Base-by-base conservation (phyloP, 2,113 vertebrate species). In the Phocoena sinus region DNA sequence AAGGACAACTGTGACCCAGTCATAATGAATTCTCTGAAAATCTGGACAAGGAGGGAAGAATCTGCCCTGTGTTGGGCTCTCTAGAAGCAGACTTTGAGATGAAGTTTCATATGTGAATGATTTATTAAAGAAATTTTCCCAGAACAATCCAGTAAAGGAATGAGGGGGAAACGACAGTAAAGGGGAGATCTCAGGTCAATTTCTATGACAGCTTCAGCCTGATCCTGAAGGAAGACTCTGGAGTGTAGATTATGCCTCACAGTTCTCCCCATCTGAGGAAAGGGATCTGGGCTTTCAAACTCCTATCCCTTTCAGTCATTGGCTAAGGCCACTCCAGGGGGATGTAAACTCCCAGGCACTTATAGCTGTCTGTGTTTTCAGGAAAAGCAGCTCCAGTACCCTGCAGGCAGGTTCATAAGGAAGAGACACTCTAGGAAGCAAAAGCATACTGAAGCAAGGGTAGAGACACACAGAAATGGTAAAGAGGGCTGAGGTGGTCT, bases 51-150 rank as follows among this genome's bases (percentile, higher is more conserved):
- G 36, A 70, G 33, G 7, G 58, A 50, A 88, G 13, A 68, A 20
- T 36, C 4, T 90, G 53, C 44, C 41, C 67, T 92, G 38, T 7
- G 1, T n/a, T 60, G 41, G 60, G 50, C 41, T 95, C 60, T 93
- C 87, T 67, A 89, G 94, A 96, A 92, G 36, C 47, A 85, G 71
- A 71, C 7, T n/a, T 70, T 80, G 41, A 94, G 15, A 90, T 90
- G 8, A 93, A 91, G 38, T 47, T 76, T 81, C 60, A 92, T 62
- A 23, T 47, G 25, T 14, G 83, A 91, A 73, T 74, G 14, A 65
- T 87, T 74, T 67, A 12, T 82, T 77, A 38, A 50, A 86, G 85
- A 96, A 74, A 89, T 68, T 62, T 76, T 67, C 77, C 56, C 44
- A 77, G 33, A 10, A 63, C 13, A 81, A 71, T 60, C 63, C 47